Conservation (phyloP, 2,888 invertebrate species). For the Vesta saturnalis region DNA sequence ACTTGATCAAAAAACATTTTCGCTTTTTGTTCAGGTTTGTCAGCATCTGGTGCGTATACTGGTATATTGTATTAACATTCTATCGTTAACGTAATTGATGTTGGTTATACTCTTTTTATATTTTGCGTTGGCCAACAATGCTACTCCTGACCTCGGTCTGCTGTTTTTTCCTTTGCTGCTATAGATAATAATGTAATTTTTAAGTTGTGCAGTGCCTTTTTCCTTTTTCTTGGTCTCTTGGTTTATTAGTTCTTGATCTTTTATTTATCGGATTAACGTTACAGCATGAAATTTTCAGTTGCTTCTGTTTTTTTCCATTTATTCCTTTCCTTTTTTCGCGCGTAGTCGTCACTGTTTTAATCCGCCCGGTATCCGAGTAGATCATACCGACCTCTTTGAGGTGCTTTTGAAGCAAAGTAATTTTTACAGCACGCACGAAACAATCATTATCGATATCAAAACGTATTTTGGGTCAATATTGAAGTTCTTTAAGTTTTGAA, state of each 20-base stretch:
- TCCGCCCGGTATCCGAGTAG: not conserved
- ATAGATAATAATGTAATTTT: not conserved
- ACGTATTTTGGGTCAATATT: too few relatives aligned
- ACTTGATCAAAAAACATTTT: not conserved
- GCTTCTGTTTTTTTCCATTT: not conserved
- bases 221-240: not conserved
- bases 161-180: not conserved
- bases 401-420: too few relatives aligned
- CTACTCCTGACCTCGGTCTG: not conserved
- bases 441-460: too few relatives aligned
- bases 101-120: too few relatives aligned
- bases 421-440: too few relatives aligned
- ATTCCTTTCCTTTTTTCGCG: not conserved
- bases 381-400: too few relatives aligned
- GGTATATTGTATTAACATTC: not conserved
- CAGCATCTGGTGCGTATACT: too few relatives aligned
- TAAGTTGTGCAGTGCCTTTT: not conserved
- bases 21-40: not conserved
- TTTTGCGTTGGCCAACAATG: too few relatives aligned
- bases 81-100: not conserved
- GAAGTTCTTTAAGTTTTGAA: too few relatives aligned
- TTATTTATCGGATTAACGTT: not conserved
- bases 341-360: not conserved
- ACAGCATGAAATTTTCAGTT: not conserved
- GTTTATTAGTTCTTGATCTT: too few relatives aligned